Conservation (phyloP, 1,140 invertebrate species). For the Formica exsecta region DNA sequence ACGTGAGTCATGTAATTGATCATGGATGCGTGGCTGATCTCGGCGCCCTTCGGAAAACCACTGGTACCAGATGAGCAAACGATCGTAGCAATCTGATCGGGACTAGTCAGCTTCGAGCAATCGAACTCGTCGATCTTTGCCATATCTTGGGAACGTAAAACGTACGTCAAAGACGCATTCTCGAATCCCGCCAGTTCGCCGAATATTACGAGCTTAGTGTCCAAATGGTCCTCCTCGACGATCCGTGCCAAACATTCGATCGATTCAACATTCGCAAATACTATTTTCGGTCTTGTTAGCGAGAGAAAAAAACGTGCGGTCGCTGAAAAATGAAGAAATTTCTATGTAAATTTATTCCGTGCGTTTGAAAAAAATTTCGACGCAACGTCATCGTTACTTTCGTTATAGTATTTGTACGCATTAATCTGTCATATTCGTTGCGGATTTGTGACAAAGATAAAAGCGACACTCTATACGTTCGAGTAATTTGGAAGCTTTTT, state of each 20-base stretch:
- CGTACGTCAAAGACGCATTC: conserved; percentile 54
- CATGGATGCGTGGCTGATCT: conserved; percentile 48
- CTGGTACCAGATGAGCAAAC: conserved; percentile 81
- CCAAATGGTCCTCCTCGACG: conserved; percentile 58
- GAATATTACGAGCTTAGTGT: conserved; percentile 78
- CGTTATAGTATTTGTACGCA: not conserved
- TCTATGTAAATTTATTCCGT: conserved; percentile 1
- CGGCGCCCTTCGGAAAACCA: conserved; percentile 78
- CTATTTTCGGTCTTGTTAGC: conserved; percentile 80
- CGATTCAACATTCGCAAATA: conserved; percentile 78
- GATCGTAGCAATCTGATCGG: conserved; percentile 77
- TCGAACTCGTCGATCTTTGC: conserved; percentile 24
- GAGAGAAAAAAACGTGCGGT: conserved; percentile 78
- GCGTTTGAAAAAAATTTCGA: not conserved
- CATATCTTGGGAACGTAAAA: conserved; percentile 66
- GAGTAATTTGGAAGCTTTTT: not conserved
- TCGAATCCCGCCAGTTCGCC: conserved; percentile 67
- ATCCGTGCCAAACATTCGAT: conserved; percentile 71
- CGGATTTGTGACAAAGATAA: not conserved
- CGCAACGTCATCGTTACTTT: not conserved
- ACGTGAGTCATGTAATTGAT: conserved; percentile 60
- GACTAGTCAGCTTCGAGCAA: conserved; percentile 57
- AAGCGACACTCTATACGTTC: not conserved
- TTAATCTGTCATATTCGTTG: conserved; percentile 2
- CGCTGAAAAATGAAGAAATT: conserved; percentile 68